These are phyloP conservation scores for Urocolius indicus DNA, from an alignment of 2,113 vertebrate genomes.

Conservation along the genomic window DNA sequence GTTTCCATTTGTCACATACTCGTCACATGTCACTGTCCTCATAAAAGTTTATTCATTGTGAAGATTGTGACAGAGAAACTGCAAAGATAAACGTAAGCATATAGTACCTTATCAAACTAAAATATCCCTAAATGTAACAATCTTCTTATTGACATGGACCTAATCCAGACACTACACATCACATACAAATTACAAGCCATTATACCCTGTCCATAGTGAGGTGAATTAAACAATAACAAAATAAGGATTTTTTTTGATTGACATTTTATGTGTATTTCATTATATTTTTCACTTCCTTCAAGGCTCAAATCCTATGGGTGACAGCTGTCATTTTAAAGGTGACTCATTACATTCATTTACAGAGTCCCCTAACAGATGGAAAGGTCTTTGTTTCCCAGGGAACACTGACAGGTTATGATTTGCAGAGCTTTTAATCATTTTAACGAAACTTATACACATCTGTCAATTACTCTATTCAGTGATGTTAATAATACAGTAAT, in stretches of 20 bases:
- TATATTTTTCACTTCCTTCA: slow-evolving; percentile 28
- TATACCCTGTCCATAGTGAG: slow-evolving; percentile 12
- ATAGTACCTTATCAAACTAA: slow-evolving; percentile 12
- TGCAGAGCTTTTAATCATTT: slow-evolving; percentile 76
- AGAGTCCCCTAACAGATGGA: slow-evolving; percentile 69
- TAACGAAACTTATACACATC: slow-evolving; percentile 72
- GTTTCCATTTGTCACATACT: neutral
- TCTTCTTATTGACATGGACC: slow-evolving; percentile 15
- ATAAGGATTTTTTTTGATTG: neutral
- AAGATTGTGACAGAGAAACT: slow-evolving; percentile 54
- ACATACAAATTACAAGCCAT: slow-evolving; percentile 15
- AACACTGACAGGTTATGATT: slow-evolving; percentile 74
- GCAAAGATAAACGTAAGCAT: slow-evolving; percentile 30
- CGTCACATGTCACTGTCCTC: slow-evolving; percentile 13
- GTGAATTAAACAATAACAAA: slow-evolving; percentile 48
- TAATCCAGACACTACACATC: slow-evolving; percentile 25
- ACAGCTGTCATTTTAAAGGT: slow-evolving; percentile 76
- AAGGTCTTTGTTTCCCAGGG: slow-evolving; percentile 67
- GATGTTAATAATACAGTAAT: slow-evolving; percentile 70
- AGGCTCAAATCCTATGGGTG: slow-evolving; percentile 46
- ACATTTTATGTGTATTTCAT: neutral
- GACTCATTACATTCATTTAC: slow-evolving; percentile 69
- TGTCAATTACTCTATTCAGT: slow-evolving; percentile 70
- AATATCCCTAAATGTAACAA: neutral
- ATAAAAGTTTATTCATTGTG: slow-evolving; percentile 56